phyloP scores from a whole-genome alignment of 2,797 vertebrate species.

The Ficedula albicollis region DNA sequence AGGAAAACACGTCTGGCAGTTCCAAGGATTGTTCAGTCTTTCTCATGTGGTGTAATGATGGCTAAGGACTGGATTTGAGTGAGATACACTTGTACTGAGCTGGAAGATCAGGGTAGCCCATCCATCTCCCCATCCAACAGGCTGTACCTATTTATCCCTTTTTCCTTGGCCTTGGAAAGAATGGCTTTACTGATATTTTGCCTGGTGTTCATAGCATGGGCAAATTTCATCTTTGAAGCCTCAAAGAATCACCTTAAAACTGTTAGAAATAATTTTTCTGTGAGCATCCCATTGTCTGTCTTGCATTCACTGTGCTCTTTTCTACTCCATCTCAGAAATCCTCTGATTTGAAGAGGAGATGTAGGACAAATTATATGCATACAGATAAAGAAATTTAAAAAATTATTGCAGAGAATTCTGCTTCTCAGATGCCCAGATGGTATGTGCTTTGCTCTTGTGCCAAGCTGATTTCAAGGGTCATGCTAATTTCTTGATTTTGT shows the following conservation, averaged over 20 bases:
- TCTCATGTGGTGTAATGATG: neutral
- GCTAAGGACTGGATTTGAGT: neutral
- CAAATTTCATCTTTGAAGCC: neutral
- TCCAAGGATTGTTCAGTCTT: neutral
- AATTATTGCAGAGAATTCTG: neutral
- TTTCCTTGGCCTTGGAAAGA: neutral
- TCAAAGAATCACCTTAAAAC: neutral
- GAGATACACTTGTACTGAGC: fast-evolving
- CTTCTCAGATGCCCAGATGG: neutral
- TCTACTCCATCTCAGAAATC: neutral
- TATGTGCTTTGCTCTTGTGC: neutral
- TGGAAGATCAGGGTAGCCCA: neutral
- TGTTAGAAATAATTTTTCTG: neutral
- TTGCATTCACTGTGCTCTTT: neutral
- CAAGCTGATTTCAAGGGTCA: neutral
- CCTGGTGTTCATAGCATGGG: neutral
- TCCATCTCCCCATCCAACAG: neutral
- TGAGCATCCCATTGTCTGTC: neutral
- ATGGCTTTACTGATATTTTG: neutral
- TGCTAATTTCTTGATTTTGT: neutral
- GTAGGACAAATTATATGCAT: neutral
- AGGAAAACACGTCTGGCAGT: neutral
- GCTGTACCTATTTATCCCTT: neutral
- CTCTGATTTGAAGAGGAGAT: neutral
- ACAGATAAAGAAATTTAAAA: neutral